phyloP scores from a whole-genome alignment of 1,140 invertebrate genomes.

The Meloidogyne chitwoodi region DNA sequence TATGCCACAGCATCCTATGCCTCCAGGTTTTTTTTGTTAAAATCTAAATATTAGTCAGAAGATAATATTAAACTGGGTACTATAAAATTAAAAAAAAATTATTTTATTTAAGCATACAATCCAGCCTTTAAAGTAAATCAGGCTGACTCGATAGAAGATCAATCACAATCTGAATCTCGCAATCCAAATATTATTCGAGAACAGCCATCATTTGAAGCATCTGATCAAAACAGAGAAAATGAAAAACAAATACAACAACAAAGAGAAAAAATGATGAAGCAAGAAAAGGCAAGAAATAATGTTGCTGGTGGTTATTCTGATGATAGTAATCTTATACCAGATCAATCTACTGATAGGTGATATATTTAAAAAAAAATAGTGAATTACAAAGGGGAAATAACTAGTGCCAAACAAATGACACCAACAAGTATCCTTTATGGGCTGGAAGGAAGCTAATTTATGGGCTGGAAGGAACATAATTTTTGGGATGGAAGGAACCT shows the following conservation, averaged over 20 bases:
- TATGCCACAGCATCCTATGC: neutral
- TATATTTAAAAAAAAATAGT: too few species aligned
- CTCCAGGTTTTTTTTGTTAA: too few species aligned
- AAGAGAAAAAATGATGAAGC: neutral
- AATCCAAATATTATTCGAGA: neutral
- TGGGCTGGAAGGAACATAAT: neutral
- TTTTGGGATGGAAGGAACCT: neutral
- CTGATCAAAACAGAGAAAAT: neutral
- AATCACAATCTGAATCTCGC: neutral
- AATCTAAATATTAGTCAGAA: too few species aligned
- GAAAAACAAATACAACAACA: neutral
- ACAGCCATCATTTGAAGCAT: neutral
- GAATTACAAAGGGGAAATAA: too few species aligned
- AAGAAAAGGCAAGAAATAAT: conserved; percentile 1
- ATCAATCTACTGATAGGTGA: neutral
- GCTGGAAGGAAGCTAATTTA: neutral
- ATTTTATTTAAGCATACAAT: conserved; percentile 6
- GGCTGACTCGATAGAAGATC: neutral
- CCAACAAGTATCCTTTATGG: too few species aligned
- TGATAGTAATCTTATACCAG: neutral
- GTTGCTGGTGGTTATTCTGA: neutral
- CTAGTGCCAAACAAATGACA: too few species aligned
- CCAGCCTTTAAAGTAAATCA: conserved; percentile 24
- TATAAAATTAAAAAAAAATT: too few species aligned
- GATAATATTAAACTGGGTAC: too few species aligned